phyloP scores from a whole-genome alignment of 2,888 invertebrate genomes.

The Agriopis marginaria region DNA sequence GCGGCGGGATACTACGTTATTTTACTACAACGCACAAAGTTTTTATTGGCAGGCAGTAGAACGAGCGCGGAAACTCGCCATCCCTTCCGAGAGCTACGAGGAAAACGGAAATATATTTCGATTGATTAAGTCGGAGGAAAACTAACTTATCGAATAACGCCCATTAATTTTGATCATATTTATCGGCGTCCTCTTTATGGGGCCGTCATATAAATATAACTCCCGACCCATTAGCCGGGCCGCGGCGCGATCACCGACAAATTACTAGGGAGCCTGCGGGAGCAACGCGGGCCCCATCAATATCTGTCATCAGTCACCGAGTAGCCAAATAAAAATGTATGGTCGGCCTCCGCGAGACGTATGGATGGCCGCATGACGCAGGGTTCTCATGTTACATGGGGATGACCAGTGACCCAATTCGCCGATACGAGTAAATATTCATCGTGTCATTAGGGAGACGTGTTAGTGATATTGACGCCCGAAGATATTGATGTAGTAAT shows the following conservation, averaged over 20 bases:
- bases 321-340: slow-evolving; percentile 81
- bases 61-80: slow-evolving; percentile 38
- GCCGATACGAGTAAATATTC: slow-evolving; percentile 52
- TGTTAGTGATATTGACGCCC: slow-evolving; percentile 26
- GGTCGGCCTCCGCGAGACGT: slow-evolving; percentile 57
- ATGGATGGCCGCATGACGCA: slow-evolving; percentile 62
- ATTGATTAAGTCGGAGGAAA: slow-evolving; percentile 55
- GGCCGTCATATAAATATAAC: slow-evolving; percentile 77
- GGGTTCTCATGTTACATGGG: slow-evolving; percentile 68
- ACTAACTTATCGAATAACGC: slow-evolving; percentile 60
- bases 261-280: slow-evolving; percentile 65
- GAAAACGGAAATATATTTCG: slow-evolving; percentile 50
- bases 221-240: slow-evolving; percentile 69
- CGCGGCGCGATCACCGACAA: slow-evolving; percentile 62
- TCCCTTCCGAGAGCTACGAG: slow-evolving; percentile 38
- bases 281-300: slow-evolving; percentile 74
- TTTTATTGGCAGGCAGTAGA: slow-evolving; percentile 42
- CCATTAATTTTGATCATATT: slow-evolving; percentile 72
- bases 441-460: slow-evolving; percentile 50
- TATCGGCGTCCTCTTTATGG: slow-evolving; percentile 70
- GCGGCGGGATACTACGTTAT: slow-evolving; percentile 33
- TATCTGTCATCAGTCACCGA: slow-evolving; percentile 79
- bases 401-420: slow-evolving; percentile 67
- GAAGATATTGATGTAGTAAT: slow-evolving; percentile 25
- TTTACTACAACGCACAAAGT: slow-evolving; percentile 43